Evolutionary conservation across 2,797 vertebrate species (phyloP).

Genomic region (Aeoliscus strigatus): DNA sequence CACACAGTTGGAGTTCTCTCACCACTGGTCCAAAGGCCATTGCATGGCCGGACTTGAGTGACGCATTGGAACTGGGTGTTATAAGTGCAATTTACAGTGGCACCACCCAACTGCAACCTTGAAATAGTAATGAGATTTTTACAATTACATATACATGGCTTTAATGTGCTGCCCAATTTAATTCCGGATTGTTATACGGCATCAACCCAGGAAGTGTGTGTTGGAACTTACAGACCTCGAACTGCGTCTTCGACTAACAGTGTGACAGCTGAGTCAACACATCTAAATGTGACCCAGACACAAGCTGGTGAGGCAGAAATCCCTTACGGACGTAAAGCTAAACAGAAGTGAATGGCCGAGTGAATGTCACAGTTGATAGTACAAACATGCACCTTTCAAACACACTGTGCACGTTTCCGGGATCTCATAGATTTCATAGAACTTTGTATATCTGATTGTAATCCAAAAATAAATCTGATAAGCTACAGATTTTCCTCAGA

Average conservation of each 20-base stretch:
- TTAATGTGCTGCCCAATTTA: no score
- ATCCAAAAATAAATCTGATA: conserved; percentile 13
- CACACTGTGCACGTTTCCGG: background rate
- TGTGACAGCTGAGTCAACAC: conserved; percentile 29
- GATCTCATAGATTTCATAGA: conserved; percentile 2
- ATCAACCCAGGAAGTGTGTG: conserved; percentile 8
- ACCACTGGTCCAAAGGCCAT: conserved; percentile 40
- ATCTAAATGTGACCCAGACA: conserved; percentile 23
- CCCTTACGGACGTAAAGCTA: background rate
- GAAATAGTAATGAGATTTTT: conserved; percentile 17
- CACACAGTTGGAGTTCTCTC: conserved; percentile 8
- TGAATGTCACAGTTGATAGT: background rate
- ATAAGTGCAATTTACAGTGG: conserved; percentile 43
- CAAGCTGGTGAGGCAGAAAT: conserved; percentile 12
- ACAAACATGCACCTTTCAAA: conserved; percentile 5
- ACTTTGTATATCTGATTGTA: conserved; percentile 34
- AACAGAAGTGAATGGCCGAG: conserved; percentile 3
- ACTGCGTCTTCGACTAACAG: conserved; percentile 8
- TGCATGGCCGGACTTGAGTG: conserved; percentile 34
- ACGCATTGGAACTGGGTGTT: conserved; percentile 33
- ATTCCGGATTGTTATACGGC: conserved; percentile 3
- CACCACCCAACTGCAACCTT: conserved; percentile 32
- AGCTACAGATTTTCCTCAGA: conserved; percentile 1
- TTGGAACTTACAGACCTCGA: conserved; percentile 4
- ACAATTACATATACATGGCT: no score